Evolutionary conservation across 2,113 vertebrate genomes (phyloP), one percentile per base, ranked within the genome.

Genomic region (Tricholaema leucomelas): DNA sequence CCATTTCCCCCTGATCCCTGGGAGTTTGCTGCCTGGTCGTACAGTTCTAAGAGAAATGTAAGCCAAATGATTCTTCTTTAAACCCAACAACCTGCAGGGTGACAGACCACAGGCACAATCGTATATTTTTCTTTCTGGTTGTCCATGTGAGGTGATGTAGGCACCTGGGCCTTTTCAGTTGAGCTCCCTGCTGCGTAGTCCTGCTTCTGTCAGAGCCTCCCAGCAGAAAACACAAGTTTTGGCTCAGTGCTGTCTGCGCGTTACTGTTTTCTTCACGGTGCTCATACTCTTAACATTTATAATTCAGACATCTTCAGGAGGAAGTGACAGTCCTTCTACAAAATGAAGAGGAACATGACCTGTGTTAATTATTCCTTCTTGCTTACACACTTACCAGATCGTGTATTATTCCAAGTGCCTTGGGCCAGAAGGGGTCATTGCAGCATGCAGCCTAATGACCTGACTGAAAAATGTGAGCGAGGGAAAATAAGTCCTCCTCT

Each of bases 351-450:
- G 12, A 12, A 59, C 84, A 75, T 23, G 72, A 42, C 71, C 87
- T 61, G 67, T 38, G 56, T 91, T 96, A 88, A 89, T 88, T 94
- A 80, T 56, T 87, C 63, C 63, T 93, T 77, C 72, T 90, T 1
- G 0, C 58, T 91, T 76, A 58, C 80, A 92, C 17, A 8, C 65
- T 66, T 52, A 75, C 65, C 79, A 81, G 83, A n/a, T 77, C 38
- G 5, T 93, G 30, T 6, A 54, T 91, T 56, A 90, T 81, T 79
- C 36, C 2, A 33, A 91, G 77, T 87, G 85, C 73, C 65, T 48
- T 31, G 72, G 83, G 60, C 87, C 82, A 89, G 87, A 92, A 44
- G 90, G 90, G 81, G 91, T 94, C 94, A 67, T 90, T 56, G 38
- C 67, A 70, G 46, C 52, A 59, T 38, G 5, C 42, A 91, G 60